These are phyloP conservation scores for Falco berigora DNA, from an alignment of 2,797 vertebrate genomes.

Conservation along the genomic window DNA sequence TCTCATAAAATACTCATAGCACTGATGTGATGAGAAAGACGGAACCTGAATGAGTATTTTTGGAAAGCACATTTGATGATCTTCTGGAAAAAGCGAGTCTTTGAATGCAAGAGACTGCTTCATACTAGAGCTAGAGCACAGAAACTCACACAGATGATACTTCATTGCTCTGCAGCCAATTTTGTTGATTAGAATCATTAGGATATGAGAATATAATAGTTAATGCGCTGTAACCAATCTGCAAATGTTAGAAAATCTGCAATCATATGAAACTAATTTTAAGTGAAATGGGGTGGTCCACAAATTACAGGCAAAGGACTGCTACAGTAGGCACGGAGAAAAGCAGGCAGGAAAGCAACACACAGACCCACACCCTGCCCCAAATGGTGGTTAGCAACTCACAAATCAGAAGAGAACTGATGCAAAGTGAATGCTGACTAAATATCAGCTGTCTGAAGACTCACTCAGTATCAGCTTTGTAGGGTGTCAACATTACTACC, in stretches of 20 bases:
- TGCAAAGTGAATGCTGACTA: background rate
- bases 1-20: background rate
- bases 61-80: background rate
- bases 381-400: background rate
- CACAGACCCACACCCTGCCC: background rate
- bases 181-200: slow-evolving; percentile 10
- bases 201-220: background rate
- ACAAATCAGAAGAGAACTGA: background rate
- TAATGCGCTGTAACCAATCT: background rate
- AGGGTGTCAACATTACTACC: background rate
- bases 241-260: slow-evolving; percentile 26
- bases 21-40: background rate
- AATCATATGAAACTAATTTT: background rate
- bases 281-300: background rate
- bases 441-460: background rate
- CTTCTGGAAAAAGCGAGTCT: background rate
- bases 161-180: background rate
- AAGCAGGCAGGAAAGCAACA: background rate
- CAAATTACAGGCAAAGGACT: background rate
- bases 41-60: background rate
- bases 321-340: background rate
- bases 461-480: background rate
- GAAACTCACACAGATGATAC: background rate
- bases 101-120: background rate
- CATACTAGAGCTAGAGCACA: background rate